Conservation (phyloP, 2,888 invertebrate genomes). For the Tetragnatha montana region DNA sequence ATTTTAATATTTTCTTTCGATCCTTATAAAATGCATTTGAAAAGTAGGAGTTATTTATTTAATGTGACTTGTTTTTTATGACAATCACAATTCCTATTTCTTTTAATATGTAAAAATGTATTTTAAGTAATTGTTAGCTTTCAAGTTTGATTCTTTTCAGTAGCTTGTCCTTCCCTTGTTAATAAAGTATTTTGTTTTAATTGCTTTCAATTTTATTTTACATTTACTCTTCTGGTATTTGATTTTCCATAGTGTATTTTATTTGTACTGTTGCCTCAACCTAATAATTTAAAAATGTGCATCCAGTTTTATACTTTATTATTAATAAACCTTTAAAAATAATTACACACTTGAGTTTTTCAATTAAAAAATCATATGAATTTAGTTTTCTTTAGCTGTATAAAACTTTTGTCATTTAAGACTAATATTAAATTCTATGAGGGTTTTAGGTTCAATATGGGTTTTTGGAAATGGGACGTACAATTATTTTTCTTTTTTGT, state of each 20-base stretch:
- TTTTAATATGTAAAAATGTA: constrained; percentile 42
- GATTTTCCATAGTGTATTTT: neutral
- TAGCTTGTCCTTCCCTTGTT: neutral
- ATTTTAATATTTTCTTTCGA: neutral
- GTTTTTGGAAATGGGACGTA: too few relatives aligned
- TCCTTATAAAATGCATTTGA: neutral
- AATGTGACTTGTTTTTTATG: neutral
- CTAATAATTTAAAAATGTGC: too few relatives aligned
- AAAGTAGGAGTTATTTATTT: constrained; percentile 9
- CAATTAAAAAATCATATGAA: too few relatives aligned
- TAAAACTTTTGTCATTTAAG: too few relatives aligned
- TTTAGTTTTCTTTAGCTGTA: too few relatives aligned
- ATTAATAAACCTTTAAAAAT: too few relatives aligned
- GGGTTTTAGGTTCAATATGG: too few relatives aligned
- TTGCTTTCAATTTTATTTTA: neutral
- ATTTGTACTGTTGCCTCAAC: neutral
- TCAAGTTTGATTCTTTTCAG: constrained; percentile 30
- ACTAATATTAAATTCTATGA: too few relatives aligned
- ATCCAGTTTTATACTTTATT: too few relatives aligned
- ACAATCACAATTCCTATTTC: neutral
- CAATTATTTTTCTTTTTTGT: too few relatives aligned
- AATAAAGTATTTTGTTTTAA: constrained; percentile 4
- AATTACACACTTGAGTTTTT: too few relatives aligned
- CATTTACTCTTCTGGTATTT: neutral
- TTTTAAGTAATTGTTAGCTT: constrained; percentile 38